Evolutionary conservation across 2,797 vertebrate species (phyloP).

Genomic region (Antennarius maculatus): DNA sequence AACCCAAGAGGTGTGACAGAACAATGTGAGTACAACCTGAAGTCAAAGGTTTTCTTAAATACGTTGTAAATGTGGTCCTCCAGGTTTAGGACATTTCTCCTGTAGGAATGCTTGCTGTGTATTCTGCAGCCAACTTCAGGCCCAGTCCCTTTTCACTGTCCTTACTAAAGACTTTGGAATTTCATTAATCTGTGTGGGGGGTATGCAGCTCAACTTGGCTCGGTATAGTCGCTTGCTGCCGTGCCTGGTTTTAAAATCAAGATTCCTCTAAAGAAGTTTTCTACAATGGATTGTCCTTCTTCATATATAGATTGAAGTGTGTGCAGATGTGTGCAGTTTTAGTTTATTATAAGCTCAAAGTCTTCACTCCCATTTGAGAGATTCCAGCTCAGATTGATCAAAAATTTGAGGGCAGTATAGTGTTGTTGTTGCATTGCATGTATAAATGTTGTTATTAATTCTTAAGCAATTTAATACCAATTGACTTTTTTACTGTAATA

Average conservation of each 20-base stretch:
- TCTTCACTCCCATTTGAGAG: neutral
- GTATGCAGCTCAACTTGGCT: conserved; percentile 64
- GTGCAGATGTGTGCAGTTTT: conserved; percentile 1
- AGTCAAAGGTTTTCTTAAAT: neutral
- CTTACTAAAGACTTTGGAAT: conserved; percentile 81
- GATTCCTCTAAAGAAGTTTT: conserved; percentile 11
- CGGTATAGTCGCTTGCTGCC: conserved; percentile 33
- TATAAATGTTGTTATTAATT: neutral
- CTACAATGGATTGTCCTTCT: neutral
- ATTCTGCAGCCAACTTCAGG: conserved; percentile 48
- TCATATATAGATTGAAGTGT: neutral
- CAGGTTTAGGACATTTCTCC: conserved; percentile 20
- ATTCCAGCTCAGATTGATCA: neutral
- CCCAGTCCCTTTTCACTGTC: conserved; percentile 59
- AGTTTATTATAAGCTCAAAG: neutral
- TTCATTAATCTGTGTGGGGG: conserved; percentile 79
- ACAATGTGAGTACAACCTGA: neutral
- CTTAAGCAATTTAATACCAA: neutral
- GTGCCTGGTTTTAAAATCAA: conserved; percentile 32
- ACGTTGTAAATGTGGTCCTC: conserved; percentile 1
- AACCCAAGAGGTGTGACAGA: neutral
- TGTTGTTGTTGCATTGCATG: neutral
- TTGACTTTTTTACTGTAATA: neutral
- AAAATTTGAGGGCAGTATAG: no score
- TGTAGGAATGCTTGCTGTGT: conserved; percentile 47